Evolutionary conservation across 2,888 invertebrate genomes (phyloP), one percentile per base, ranked within the genome.

Genomic region (Drosophila picticornis): DNA sequence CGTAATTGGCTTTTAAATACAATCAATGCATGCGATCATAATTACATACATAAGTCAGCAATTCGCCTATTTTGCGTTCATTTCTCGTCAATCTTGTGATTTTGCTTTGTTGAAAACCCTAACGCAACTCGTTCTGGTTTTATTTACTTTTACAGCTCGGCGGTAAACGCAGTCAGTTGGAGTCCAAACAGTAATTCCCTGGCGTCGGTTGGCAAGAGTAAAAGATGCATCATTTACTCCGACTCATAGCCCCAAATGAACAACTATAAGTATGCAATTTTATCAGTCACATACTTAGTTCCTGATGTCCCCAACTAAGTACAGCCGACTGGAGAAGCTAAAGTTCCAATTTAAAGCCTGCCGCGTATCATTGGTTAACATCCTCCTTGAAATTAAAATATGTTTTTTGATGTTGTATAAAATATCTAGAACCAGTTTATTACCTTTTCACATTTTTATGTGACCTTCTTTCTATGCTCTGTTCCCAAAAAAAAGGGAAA

Each of bases 81-180:
- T 76, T 72, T 64, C 71, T 71, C 58, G 22, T 22, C 46, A 46
- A 46, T 31, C 31, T 34, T 34, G 31, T 53, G 36, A 56, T 56
- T 66, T 64, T 74, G 59, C 57, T 75, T 82, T 60, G 31, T 60
- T 70, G 52, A 57, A 53, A 75, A 68, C 58, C 57, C 71, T 78
- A 77, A 77, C 74, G 60, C 73, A 75, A 82, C 80, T 79, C 87
- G 82, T 88, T 84, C 74, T 85, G 84, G 84, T 88, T 80, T 77
- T 73, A 82, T 81, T 93, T 93, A 94, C 89, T 93, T 94, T 93
- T 94, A 88, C 95, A 97, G 97, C 94, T 95, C 96, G 64, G 96
- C 97, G 50, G 97, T 98, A 71, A 96, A 97, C 72, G 97, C 98
- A 48, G 97, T 98, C 48, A 95, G 97, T 52, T 98, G 98, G 98